A percentile compares a stretch with the other conserved stretches of the same genome.
phyloP scores from a whole-genome alignment of 2,797 vertebrate genomes.

The Anguilla obscura region DNA sequence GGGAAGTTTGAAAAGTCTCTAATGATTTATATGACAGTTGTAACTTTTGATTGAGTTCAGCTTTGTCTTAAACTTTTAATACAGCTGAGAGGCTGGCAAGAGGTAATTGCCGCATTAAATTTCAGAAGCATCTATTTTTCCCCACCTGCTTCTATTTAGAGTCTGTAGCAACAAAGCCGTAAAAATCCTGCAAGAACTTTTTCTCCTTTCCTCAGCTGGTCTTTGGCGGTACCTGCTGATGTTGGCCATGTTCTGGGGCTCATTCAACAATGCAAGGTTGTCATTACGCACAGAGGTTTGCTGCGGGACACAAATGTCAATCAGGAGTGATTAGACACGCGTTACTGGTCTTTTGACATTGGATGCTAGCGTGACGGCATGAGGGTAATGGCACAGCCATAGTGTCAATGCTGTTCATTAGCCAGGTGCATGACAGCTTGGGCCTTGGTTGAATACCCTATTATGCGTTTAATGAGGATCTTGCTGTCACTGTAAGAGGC shows the following conservation, averaged over 20 bases:
- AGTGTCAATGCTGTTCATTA: conserved; percentile 4
- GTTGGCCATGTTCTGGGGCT: background rate
- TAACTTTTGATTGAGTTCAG: background rate
- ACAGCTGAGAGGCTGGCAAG: conserved; percentile 1
- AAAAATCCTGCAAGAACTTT: background rate
- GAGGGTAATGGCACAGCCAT: background rate
- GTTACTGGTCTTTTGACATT: background rate
- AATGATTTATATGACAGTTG: background rate
- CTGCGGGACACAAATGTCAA: background rate
- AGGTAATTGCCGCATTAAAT: background rate
- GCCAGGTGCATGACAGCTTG: background rate
- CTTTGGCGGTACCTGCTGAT: background rate
- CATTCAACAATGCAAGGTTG: background rate
- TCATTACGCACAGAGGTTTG: background rate
- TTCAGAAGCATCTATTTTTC: background rate
- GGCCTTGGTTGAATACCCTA: background rate
- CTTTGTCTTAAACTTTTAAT: background rate
- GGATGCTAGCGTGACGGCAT: too few species aligned
- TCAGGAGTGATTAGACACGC: background rate
- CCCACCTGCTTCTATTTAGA: background rate
- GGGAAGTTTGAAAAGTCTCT: conserved; percentile 3
- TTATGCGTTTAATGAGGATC: background rate
- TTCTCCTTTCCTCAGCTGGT: background rate
- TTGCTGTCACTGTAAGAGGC: background rate
- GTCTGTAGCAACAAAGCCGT: background rate